Evolutionary conservation across 2,113 vertebrate genomes (phyloP), one percentile per base, ranked within the genome.

Genomic region (Dicerorhinus sumatrensis): DNA sequence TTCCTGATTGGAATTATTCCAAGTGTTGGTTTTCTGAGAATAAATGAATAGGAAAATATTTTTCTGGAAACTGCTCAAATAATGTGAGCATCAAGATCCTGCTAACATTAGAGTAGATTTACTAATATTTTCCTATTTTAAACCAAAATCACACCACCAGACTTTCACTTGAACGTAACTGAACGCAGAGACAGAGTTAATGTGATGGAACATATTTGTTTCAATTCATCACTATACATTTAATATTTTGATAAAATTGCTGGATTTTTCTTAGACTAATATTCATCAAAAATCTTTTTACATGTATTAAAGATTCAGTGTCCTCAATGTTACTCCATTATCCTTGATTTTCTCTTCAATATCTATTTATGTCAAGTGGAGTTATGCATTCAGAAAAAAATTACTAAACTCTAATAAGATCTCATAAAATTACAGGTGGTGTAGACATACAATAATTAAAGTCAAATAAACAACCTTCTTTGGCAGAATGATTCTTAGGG

Each of bases 1-100:
- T 56, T 93, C 25, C 8, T 67, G 14, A 42, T 23, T 9, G 39
- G 20, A 84, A 29, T 90, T 65, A 80, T 62, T 39, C 14, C 25
- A 70, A 31, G 21, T 56, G 27, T 72, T 90, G 1, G 3, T 87
- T 97, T 88, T 95, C 33, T 60, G 67, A 73, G 63, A 96, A 76
- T 73, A 84, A 87, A n/a, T 72, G 25, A 65, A 42, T 27, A 54
- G 4, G 13, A 72, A 93, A 84, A 60, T 70, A 75, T 33, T 92
- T 90, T 89, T 33, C 6, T 21, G 7, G 9, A 86, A 89, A 18
- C 4, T 60, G 58, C 20, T 67, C 31, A 54, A 73, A 60, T 81
- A 72, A 86, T 39, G 3, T 83, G 51, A 39, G 6, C 33, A 46
- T 96, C 10, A 89, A 69, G 39, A 42, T 70, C 8, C 21, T 46